These are phyloP conservation scores for Uropsilus gracilis DNA, from an alignment of 2,113 vertebrate genomes.

Conservation along the genomic window DNA sequence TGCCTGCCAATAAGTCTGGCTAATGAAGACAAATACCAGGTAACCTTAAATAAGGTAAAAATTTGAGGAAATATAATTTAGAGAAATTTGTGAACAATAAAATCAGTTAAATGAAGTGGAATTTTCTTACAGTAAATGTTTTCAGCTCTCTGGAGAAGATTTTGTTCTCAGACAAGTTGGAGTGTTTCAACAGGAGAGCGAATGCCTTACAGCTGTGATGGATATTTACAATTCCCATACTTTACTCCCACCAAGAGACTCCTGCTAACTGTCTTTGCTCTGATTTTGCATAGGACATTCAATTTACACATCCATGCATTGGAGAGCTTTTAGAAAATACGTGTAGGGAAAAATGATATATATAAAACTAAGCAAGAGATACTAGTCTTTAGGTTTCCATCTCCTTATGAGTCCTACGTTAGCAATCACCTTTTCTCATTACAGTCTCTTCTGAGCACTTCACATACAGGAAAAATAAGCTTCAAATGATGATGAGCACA, in stretches of 20 bases:
- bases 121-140: background rate
- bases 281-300: background rate
- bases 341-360: background rate
- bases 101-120: background rate
- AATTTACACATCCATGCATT: background rate
- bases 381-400: background rate
- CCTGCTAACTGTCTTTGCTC: background rate
- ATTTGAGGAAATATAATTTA: background rate
- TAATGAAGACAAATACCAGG: background rate
- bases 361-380: background rate
- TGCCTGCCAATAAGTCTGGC: background rate
- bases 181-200: background rate
- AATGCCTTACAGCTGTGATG: background rate
- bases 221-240: background rate
- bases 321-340: background rate
- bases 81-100: background rate
- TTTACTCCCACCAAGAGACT: background rate
- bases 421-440: background rate
- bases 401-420: background rate
- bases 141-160: background rate
- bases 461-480: background rate
- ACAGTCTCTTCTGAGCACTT: background rate
- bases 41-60: background rate
- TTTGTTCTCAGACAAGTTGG: background rate
- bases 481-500: background rate